Base-by-base conservation (phyloP, 1,140 invertebrate genomes). In the Dinothrombium tinctorium region DNA sequence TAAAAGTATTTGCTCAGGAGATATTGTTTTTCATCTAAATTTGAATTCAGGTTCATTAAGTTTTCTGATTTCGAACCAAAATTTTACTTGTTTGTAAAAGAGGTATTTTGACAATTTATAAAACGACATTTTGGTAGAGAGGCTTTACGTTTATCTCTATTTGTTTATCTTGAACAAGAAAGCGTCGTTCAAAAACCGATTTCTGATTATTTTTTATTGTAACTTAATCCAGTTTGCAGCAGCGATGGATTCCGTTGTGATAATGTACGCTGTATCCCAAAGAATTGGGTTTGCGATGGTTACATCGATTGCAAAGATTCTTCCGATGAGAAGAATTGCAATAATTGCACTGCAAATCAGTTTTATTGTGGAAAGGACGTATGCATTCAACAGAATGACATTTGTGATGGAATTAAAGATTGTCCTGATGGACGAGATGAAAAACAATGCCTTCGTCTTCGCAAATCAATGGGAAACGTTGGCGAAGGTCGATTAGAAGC, bases 391-490 rank as follows among this genome's bases (percentile, higher is more conserved):
- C 47, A 48, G 29, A 35, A 33, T 8, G 31, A 86, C 60, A 74
- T 84, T 0, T 94, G 87, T 59, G 84, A 92, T 56, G 80, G 80
- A n/a, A 69, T 78, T 46, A 66, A 69, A 40, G 81, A 89, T 54
- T 89, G 83, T 55, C 58, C 65, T 3, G 84, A 87, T 55, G 73
- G 72, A 11, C 77, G 76, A 0, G 80, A 84, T 54, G 80, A 86
- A 22, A 49, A 49, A 14, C 53, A 54, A 8, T 67, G 65, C 49
- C 58, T 52, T 15, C 44, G 48, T 2, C 33, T 52, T 21, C 48
- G 29, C 22, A 40, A 51, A 14, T 40, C 37, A 8, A 46, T 44
- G 40, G 37, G 36, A 8, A 11, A 37, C 7, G 41, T 25, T n/a
- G 49, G 49, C 8, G 41, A 50, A 24, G 50, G 51, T 9, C 42